phyloP scores from a whole-genome alignment of 2,113 vertebrate genomes.

The Melanotaenia duboulayi region DNA sequence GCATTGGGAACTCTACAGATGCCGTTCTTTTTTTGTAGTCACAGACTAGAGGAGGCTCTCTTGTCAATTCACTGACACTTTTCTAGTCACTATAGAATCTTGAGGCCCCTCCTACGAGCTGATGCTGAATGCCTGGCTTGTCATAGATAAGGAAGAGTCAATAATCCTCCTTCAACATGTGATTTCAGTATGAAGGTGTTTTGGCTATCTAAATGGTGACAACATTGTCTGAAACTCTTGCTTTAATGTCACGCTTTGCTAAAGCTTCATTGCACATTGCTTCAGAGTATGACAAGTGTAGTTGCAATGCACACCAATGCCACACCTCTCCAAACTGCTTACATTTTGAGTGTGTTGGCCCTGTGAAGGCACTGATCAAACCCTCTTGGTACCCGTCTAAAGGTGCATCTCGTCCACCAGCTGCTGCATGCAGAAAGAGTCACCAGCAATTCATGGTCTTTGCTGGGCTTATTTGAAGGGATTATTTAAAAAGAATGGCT shows the following conservation, averaged over 20 bases:
- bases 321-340: neutral
- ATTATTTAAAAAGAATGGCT: too few species aligned
- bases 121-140: conserved; percentile 49
- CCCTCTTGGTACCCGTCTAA: conserved; percentile 1
- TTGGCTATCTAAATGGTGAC: conserved; percentile 35
- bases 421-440: neutral
- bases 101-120: conserved; percentile 31
- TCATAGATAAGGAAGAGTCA: conserved; percentile 62
- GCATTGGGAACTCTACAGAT: conserved; percentile 23
- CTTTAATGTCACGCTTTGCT: conserved; percentile 20
- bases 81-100: conserved; percentile 28
- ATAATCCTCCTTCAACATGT: conserved; percentile 53
- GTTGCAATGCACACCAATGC: conserved; percentile 1
- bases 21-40: conserved; percentile 31
- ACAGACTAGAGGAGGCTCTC: conserved; percentile 31
- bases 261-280: conserved; percentile 2
- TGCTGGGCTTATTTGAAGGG: too few species aligned
- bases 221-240: conserved; percentile 18
- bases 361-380: neutral
- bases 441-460: too few species aligned
- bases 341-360: neutral
- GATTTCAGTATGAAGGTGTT: conserved; percentile 53
- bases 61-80: conserved; percentile 35
- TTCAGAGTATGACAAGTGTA: conserved; percentile 1
- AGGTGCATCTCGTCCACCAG: neutral